Base-by-base conservation (phyloP, 1,140 invertebrate genomes). In the Bactericera cockerelli region DNA sequence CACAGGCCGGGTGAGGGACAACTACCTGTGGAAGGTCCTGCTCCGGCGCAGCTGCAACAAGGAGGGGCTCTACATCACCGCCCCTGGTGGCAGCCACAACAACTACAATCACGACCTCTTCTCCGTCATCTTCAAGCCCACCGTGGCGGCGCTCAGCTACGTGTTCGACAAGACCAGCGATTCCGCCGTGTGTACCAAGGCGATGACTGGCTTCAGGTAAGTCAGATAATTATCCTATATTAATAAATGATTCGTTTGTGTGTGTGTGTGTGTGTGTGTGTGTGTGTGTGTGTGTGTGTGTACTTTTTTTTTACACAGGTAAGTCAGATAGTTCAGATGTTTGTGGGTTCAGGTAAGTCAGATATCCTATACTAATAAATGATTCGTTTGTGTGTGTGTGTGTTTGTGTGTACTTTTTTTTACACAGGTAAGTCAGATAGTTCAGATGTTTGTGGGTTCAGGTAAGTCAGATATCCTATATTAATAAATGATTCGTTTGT, bases 11-110 rank as follows among this genome's bases (percentile, higher is more conserved):
- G 87, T 99, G 0, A 85, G 84, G 62, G 96, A 99, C 68, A 97
- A 97, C 71, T 99, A 99, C 75, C 69, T 96, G 28, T 99, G 96
- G 96, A 98, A 98, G 70, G 87, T 95, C 58, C 71, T 98, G 54
- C 72, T 98, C 31, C 75, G 88, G 22, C 78, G 93, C 64, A 89
- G 89, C 1, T 71, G 72, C 10, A 75, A 81, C 0, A 76, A 81
- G 66, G 86, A 90, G 67, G 87, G 87, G 13, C 58, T 72, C 11
- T 93, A 86, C 69, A 69, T 79, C 55, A 82, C 85, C 65, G 80
- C 84, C 13, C 78, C 81, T 0, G 79, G 81, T 58, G 83, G 86
- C 31, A 75, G 81, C 14, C 87, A 87, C 65, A 90, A 95, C 69
- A 75, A 82, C 14, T 87, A 87, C 65, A 90, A 95, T 69, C 80